phyloP scores from a whole-genome alignment of 2,113 vertebrate genomes.

The Numenius arquata region DNA sequence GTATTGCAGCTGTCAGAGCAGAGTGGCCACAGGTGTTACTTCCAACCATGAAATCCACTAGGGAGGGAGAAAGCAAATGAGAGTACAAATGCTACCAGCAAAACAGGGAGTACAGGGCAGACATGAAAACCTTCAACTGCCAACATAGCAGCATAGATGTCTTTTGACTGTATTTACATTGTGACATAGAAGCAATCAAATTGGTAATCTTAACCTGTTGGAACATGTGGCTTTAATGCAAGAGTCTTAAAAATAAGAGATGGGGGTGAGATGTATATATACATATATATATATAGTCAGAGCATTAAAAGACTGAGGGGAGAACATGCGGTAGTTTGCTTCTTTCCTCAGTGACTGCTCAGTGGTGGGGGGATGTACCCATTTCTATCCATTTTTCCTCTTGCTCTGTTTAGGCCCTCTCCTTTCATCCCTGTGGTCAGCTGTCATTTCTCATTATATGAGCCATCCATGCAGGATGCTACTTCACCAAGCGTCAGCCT shows the following conservation, averaged over 20 bases:
- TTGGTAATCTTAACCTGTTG: background rate
- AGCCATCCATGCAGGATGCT: background rate
- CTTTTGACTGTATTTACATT: background rate
- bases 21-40: constrained; percentile 30
- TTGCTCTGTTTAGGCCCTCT: background rate
- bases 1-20: constrained; percentile 32
- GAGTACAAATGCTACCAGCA: constrained; percentile 13
- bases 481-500: background rate
- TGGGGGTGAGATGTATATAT: rapidly evolving
- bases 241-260: background rate
- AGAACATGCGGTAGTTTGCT: background rate
- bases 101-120: background rate
- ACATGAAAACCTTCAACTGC: background rate
- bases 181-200: background rate
- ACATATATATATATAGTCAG: background rate
- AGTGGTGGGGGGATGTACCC: background rate
- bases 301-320: background rate
- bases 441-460: background rate
- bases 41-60: background rate
- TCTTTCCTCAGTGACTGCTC: background rate
- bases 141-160: background rate
- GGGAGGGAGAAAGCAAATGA: background rate
- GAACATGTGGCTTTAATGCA: background rate
- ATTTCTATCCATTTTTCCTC: background rate
- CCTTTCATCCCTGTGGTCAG: background rate